Evolutionary conservation across 2,113 vertebrate species (phyloP), one percentile per base, ranked within the genome.

Genomic region (Jaculus jaculus): DNA sequence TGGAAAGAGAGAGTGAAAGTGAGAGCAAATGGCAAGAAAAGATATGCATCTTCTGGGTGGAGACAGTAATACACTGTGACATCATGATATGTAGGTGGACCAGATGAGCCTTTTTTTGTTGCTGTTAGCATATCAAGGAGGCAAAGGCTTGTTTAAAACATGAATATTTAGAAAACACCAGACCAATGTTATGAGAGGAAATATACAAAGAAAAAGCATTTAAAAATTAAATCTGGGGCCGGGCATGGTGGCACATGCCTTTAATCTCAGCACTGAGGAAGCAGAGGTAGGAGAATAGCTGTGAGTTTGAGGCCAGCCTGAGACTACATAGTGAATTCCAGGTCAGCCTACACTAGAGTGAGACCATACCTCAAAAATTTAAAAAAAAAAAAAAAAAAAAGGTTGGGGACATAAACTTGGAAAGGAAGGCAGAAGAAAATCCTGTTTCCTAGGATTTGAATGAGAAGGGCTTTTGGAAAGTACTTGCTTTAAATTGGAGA

Each of bases 361-460:
- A n/a, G n/a, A n/a, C n/a, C n/a, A n/a, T n/a, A n/a, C n/a, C n/a
- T n/a, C n/a, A n/a, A n/a, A n/a, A n/a, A n/a, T n/a, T n/a, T n/a
- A n/a, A n/a, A n/a, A 11, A n/a, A 9, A 93, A 74, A n/a, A 74
- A 26, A 42, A 51, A 75, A 51, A 30, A 9, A 87, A 63, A 28
- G 30, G 81, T 82, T 81, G 74, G 78, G 69, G 16, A 61, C n/a
- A 83, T 32, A 84, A 87, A 90, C 17, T 89, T 32, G 81, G 78
- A 88, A 80, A 90, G 37, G 28, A n/a, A 90, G 32, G 63, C 51
- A n/a, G 30, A 84, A n/a, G 30, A 84, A 71, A 91, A 84, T 79
- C 51, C 21, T 54, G 1, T 73, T 73, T 47, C 15, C 65, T 71
- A 84, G 47, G 32, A 69, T 89, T 69, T 73, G 28, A 85, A 54